Evolutionary conservation across 2,888 invertebrate genomes (phyloP).

Genomic region (Mylabris sibirica): DNA sequence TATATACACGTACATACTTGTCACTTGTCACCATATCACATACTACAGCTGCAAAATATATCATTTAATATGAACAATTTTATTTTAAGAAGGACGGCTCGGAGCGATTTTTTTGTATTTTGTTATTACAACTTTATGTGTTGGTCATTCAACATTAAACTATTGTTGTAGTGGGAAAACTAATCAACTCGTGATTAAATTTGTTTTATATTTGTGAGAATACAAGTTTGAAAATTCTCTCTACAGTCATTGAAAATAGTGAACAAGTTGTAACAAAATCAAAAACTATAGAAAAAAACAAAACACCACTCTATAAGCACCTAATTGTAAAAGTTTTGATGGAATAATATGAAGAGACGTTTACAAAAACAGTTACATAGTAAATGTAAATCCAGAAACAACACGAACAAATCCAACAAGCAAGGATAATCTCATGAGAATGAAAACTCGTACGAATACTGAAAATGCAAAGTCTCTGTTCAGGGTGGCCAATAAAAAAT

Average conservation of each 20-base stretch:
- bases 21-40: slow-evolving; percentile 43
- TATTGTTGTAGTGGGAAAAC: background rate
- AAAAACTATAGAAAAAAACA: slow-evolving; percentile 8
- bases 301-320: slow-evolving; percentile 24
- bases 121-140: background rate
- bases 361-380: slow-evolving; percentile 31
- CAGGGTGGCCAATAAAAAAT: slow-evolving; percentile 36
- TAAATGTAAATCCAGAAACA: slow-evolving; percentile 33
- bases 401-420: slow-evolving; percentile 34
- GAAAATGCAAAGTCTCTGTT: slow-evolving; percentile 36
- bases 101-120: background rate
- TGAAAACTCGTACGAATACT: slow-evolving; percentile 30
- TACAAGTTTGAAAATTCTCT: background rate
- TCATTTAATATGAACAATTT: slow-evolving; percentile 40
- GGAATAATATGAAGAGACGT: slow-evolving; percentile 31
- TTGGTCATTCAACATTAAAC: background rate
- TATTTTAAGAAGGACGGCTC: slow-evolving; percentile 26
- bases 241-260: background rate
- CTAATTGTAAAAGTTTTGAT: slow-evolving; percentile 34
- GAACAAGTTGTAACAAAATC: background rate
- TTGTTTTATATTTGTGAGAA: background rate
- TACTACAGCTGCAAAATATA: slow-evolving; percentile 41
- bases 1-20: slow-evolving; percentile 43
- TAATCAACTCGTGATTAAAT: background rate
- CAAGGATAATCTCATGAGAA: slow-evolving; percentile 37